These are phyloP conservation scores for Cephonodes hylas DNA, from an alignment of 2,888 invertebrate species.

Conservation along the genomic window DNA sequence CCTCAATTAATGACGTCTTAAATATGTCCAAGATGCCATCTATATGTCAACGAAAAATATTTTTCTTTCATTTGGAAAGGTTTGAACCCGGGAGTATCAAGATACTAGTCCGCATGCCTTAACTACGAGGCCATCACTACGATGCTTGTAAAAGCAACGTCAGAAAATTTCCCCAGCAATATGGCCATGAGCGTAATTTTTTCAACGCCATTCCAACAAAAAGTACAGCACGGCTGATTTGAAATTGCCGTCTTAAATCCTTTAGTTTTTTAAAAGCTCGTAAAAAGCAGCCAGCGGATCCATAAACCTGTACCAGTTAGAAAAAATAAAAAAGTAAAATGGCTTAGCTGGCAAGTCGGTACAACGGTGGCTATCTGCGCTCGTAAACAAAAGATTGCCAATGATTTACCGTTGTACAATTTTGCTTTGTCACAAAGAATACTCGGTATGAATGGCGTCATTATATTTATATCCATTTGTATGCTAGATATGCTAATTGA, in stretches of 20 bases:
- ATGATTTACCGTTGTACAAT: conserved; percentile 41
- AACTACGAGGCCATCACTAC: too few relatives aligned
- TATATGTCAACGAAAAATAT: too few relatives aligned
- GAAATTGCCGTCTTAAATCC: conserved; percentile 5
- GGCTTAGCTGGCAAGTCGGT: conserved; percentile 26
- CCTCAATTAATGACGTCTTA: too few relatives aligned
- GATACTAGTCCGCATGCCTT: too few relatives aligned
- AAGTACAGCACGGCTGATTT: background rate
- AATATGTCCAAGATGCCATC: too few relatives aligned
- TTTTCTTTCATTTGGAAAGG: too few relatives aligned
- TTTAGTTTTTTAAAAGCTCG: conserved; percentile 8
- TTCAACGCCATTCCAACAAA: background rate
- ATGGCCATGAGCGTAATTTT: too few relatives aligned
- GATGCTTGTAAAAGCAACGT: too few relatives aligned
- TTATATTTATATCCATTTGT: background rate
- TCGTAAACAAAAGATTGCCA: conserved; percentile 52
- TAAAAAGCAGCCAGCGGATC: conserved; percentile 13
- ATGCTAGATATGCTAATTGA: background rate
- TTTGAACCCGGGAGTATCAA: too few relatives aligned
- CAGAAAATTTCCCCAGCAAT: too few relatives aligned
- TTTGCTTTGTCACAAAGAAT: conserved; percentile 19
- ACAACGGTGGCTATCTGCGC: conserved; percentile 34
- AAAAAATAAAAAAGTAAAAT: conserved; percentile 22
- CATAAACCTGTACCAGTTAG: conserved; percentile 19
- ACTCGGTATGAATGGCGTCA: background rate